A percentile compares a stretch with the other conserved stretches of the same genome.
phyloP scores from a whole-genome alignment of 2,888 invertebrate species.

The Smittia aterrima region DNA sequence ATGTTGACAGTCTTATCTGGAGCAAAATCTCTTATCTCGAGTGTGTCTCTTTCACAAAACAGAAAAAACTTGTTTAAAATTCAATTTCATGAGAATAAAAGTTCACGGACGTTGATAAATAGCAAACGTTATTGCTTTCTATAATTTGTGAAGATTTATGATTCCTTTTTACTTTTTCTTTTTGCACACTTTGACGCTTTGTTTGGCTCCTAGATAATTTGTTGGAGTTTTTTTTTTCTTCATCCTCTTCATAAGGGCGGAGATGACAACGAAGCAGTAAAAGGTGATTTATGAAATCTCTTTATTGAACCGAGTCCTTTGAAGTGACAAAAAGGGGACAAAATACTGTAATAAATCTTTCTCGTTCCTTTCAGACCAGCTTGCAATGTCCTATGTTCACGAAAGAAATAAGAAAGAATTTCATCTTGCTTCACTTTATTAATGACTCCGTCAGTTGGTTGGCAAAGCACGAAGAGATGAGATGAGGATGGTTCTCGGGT shows the following conservation, averaged over 20 bases:
- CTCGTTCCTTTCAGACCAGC: slow-evolving; percentile 2
- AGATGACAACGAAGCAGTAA: slow-evolving; percentile 2
- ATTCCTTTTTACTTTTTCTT: not conserved
- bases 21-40: too few species aligned
- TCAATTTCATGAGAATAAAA: not conserved
- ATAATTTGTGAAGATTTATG: slow-evolving; percentile 30
- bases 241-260: not conserved
- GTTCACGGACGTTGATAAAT: not conserved
- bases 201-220: slow-evolving; percentile 32
- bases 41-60: too few species aligned
- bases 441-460: not conserved
- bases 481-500: too few species aligned
- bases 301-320: slow-evolving; percentile 30
- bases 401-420: not conserved
- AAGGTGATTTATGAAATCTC: slow-evolving; percentile 40
- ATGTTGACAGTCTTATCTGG: too few species aligned
- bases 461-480: not conserved
- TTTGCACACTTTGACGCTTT: slow-evolving; percentile 20
- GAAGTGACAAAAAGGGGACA: slow-evolving; percentile 39
- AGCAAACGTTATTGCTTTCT: slow-evolving; percentile 12
- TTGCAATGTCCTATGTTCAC: too few species aligned
- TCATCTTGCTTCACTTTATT: slow-evolving; percentile 3
- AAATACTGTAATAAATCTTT: slow-evolving; percentile 28
- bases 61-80: too few species aligned
- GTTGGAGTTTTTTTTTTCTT: slow-evolving; percentile 20